Evolutionary conservation across 2,113 vertebrate species (phyloP).

Genomic region (Notothenia rossii): DNA sequence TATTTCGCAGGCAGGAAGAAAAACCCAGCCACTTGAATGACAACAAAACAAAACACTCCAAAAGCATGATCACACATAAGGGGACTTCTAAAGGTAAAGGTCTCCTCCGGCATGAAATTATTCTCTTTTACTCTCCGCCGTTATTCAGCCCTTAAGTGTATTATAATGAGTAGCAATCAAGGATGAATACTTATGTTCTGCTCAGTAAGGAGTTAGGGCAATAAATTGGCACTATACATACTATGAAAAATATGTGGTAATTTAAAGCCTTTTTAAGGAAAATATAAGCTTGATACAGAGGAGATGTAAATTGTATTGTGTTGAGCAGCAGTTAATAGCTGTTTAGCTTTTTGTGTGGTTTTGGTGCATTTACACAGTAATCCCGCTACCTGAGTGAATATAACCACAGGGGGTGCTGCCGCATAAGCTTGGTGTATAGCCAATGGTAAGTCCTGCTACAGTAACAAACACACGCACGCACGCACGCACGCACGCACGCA

Average conservation of each 20-base stretch:
- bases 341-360: constrained; percentile 6
- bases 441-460: neutral
- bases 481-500: neutral
- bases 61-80: constrained; percentile 53
- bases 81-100: constrained; percentile 56
- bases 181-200: constrained; percentile 46
- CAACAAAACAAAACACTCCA: constrained; percentile 62
- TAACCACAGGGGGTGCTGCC: constrained; percentile 56
- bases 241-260: constrained; percentile 2
- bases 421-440: constrained; percentile 41
- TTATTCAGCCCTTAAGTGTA: constrained; percentile 63
- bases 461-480: neutral
- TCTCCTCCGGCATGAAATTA: constrained; percentile 41
- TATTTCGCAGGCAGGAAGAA: constrained; percentile 14
- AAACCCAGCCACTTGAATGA: constrained; percentile 42
- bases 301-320: constrained; percentile 31
- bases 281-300: constrained; percentile 7
- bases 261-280: constrained; percentile 27
- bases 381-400: constrained; percentile 21
- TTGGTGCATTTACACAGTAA: constrained; percentile 20
- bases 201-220: constrained; percentile 31
- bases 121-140: constrained; percentile 29
- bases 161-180: constrained; percentile 76
- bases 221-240: constrained; percentile 36
- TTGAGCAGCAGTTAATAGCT: constrained; percentile 19